Base-by-base conservation (phyloP, 2,888 invertebrate species). In the Monopis laevigella region DNA sequence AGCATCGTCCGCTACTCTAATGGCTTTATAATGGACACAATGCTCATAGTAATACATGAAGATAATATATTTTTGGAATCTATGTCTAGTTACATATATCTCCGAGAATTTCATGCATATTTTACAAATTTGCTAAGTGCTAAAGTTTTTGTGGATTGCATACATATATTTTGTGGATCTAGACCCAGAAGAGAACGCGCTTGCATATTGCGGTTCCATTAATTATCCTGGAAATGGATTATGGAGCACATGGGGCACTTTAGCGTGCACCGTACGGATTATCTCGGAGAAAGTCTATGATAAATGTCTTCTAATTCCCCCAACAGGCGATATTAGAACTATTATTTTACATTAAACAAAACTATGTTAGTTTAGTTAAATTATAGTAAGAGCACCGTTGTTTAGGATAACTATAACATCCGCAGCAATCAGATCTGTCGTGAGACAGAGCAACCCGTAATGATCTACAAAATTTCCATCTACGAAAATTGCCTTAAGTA, bases 21-120 rank as follows among this genome's bases (percentile, higher is more conserved):
- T 78, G 77, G 74, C 65, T 73, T 78, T 80, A 78, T 80, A 80
- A 80, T 80, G 77, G 70, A 67, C 65, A 65, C 61, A 68, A 73
- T 75, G 70, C 69, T 70, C 30, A n/a, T n/a, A n/a, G n/a, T n/a
- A n/a, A n/a, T 8, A 69, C 65, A 54, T 58, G 59, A 69, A 72
- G 68, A 78, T 77, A 63, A 73, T 73, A 75, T 72, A 74, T 69
- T 73, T 71, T 69, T 58, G 56, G 62, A 68, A 72, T 77, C 75
- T 74, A 75, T 75, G 77, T 77, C 75, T 77, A 75, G 73, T 19
- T 12, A 16, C 14, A 17, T 17, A 17, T 36, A 18, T 36, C 12
- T 19, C 2, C 7, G 14, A 13, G 34, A 32, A 32, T 32, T 32
- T 32, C 6, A 17, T 13, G 14, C 8, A 7, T 10, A 29, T 29